Base-by-base conservation (phyloP, 1,140 invertebrate genomes). In the Drosophila rufa region DNA sequence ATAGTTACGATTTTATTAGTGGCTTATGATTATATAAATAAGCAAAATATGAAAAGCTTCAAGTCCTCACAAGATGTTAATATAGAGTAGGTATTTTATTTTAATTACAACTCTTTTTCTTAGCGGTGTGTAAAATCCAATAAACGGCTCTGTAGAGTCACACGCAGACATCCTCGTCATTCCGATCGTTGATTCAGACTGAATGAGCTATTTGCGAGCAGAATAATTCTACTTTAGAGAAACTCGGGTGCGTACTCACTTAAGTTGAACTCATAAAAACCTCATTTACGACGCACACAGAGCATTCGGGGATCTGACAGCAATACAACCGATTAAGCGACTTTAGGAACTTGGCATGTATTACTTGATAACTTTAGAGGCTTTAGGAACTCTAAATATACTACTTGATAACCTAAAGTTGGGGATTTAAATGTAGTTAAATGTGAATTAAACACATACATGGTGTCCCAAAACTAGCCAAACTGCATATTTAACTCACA, bases 171-270 rank as follows among this genome's bases (percentile, higher is more conserved):
- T 56, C 53, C 8, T 56, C 19, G 8, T 40, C n/a, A 40, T 25
- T 56, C 22, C 8, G 36, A 56, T 56, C 19, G 36, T 25, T 56
- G 36, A 40, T 40, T 14, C 53, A 2, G 38, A 56, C 53, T 56
- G 53, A 56, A 25, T 6, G 11, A 22, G 53, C 19, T n/a, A 14
- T 38, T 22, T 9, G 14, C 17, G 15, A 2, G 11, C 53, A 25
- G 8, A n/a, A 11, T 40, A 40, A 25, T n/a, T 4, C 19, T 11
- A 22, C 19, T n/a, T 40, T 5, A 55, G 15, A 19, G 9, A 14
- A 11, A 8, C 9, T 14, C 11, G 17, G 11, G 45, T 19, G 45
- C 8, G 33, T 22, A 55, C 14, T 22, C 14, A 22, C 51, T 38
- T 15, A 9, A n/a, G 51, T 33, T 55, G 8, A 11, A 40, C 33